phyloP scores from a whole-genome alignment of 2,888 invertebrate species.

The Osedax fenrisi region DNA sequence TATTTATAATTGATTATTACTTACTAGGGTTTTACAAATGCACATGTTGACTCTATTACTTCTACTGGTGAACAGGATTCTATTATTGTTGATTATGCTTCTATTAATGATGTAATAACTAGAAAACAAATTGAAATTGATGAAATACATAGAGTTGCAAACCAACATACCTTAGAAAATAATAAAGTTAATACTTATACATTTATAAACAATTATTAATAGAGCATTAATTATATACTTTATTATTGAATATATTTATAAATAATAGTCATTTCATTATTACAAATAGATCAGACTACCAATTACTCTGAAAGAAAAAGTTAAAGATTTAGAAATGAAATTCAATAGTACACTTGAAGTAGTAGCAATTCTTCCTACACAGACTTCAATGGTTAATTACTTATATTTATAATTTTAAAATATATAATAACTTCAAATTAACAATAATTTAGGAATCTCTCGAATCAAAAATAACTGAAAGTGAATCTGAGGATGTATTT shows the following conservation, averaged over 20 bases:
- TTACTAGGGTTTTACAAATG: not conserved
- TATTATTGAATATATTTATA: too few species aligned
- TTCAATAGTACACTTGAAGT: not conserved
- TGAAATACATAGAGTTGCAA: too few species aligned
- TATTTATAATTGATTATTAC: too few species aligned
- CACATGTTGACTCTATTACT: conserved; percentile 42
- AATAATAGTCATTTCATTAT: too few species aligned
- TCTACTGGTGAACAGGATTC: conserved; percentile 41
- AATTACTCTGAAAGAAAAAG: not conserved
- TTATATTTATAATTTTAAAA: not conserved
- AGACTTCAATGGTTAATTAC: not conserved
- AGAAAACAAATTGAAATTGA: not conserved
- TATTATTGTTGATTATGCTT: conserved; percentile 38
- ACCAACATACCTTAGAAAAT: too few species aligned
- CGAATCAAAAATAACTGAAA: not conserved
- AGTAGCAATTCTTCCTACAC: not conserved
- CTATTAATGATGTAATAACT: not conserved
- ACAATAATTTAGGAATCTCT: not conserved
- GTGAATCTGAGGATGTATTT: not conserved
- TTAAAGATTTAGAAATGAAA: not conserved
- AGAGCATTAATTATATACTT: too few species aligned
- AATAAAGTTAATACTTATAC: too few species aligned
- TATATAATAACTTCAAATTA: too few species aligned
- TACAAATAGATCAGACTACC: not conserved
- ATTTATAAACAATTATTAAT: too few species aligned